Base-by-base conservation (phyloP, 1,140 invertebrate species). In the Bombus confusus region DNA sequence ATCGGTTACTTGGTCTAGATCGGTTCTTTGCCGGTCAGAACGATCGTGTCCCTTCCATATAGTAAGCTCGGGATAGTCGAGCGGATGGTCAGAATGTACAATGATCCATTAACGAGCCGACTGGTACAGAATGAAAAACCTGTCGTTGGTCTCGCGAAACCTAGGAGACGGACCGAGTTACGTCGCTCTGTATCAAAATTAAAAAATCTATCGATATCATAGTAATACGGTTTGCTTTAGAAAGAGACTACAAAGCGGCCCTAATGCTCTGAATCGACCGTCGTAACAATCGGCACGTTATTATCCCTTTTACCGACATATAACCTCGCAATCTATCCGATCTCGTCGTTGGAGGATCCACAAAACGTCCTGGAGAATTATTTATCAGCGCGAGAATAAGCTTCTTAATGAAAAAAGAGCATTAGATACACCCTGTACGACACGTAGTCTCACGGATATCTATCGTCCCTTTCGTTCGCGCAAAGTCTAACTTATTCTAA, bases 181-280 rank as follows among this genome's bases (percentile, higher is more conserved):
- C 71, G 43, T 83, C 43, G 59, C 72, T 83, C 80, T 76, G 80
- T 83, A 83, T 83, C 80, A 83, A 83, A 83, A 83, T 76, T 76
- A 83, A 83, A 83, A 83, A 83, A 83, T 83, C 62, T 83, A 76
- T 83, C 41, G 34, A 68, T 47, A 83, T 34, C 76, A 68, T 75
- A 52, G 72, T 18, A 62, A 62, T 76, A 83, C 59, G 28, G 31
- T 66, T 76, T 66, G 43, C 62, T 41, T 83, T 75, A 72, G 18
- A 83, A 76, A 76, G 59, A 39, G 80, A 64, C 34, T 52, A 68
- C 57, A 47, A 31, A 31, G 39, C 31, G 41, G 9, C 15, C 37
- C 34, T 52, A 52, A 75, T 83, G 72, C 59, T 74, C 69, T n/a
- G 31, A 9, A 31, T 47, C 78, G 43, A 37, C 10, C 31, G 15